A percentile compares a stretch with the other conserved stretches of the same genome.
Evolutionary conservation across 1,140 invertebrate genomes (phyloP).

Genomic region (Scaptomyza graminum): DNA sequence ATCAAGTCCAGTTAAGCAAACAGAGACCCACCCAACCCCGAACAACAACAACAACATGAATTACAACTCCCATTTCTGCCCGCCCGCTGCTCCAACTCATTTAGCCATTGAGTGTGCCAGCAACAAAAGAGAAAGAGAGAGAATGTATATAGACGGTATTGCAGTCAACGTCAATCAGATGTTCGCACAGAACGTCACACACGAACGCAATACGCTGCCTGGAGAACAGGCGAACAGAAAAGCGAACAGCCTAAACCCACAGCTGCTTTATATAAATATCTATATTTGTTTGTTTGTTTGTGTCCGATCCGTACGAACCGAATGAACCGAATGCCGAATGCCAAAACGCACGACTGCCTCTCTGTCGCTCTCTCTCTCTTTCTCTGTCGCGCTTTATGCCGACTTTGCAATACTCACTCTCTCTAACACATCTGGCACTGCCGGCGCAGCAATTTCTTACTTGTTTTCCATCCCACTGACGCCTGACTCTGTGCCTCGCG

Average conservation of each 20-base stretch:
- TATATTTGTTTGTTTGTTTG: slow-evolving; percentile 10
- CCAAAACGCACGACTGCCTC: slow-evolving; percentile 2
- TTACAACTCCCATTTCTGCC: slow-evolving; percentile 36
- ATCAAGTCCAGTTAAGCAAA: slow-evolving; percentile 79
- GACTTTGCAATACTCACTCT: slow-evolving; percentile 21
- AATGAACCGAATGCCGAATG: slow-evolving; percentile 30
- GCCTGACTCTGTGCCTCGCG: background rate
- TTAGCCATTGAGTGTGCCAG: slow-evolving; percentile 6
- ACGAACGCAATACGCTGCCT: slow-evolving; percentile 80
- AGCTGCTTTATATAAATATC: background rate
- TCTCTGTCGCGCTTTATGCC: slow-evolving; percentile 35
- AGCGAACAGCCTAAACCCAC: slow-evolving; percentile 14
- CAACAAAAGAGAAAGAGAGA: slow-evolving; percentile 11
- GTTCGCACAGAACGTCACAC: slow-evolving; percentile 80
- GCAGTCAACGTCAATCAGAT: slow-evolving; percentile 57
- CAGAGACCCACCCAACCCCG: slow-evolving; percentile 50
- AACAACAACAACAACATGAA: slow-evolving; percentile 48
- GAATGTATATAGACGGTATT: slow-evolving; percentile 6
- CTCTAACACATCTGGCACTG: slow-evolving; percentile 13
- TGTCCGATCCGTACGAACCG: slow-evolving; percentile 38
- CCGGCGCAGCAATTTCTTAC: slow-evolving; percentile 53
- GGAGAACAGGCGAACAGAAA: slow-evolving; percentile 70
- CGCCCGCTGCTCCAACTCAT: slow-evolving; percentile 2
- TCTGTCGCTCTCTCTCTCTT: slow-evolving; percentile 5
- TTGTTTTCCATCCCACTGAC: slow-evolving; percentile 12